phyloP scores from a whole-genome alignment of 2,888 invertebrate genomes.

The Toxonevra muliebris region DNA sequence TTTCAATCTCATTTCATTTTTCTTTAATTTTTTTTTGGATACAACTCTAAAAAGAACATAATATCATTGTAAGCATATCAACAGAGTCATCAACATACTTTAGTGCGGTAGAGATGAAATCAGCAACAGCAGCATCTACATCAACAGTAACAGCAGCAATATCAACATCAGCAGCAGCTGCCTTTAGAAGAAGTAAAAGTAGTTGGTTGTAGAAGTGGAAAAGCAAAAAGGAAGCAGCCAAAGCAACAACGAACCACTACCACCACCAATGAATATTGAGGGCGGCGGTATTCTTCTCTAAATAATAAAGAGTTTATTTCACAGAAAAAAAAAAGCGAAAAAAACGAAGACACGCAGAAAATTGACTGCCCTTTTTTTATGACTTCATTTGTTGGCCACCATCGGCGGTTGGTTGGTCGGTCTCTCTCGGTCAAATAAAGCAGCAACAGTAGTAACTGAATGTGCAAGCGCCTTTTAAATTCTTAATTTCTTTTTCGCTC shows the following conservation, averaged over 20 bases:
- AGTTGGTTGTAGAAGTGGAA: background rate
- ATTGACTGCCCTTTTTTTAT: too few relatives aligned
- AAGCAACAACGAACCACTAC: background rate
- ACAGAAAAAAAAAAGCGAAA: too few relatives aligned
- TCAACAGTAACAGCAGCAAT: conserved; percentile 38
- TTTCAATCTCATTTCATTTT: conserved; percentile 7
- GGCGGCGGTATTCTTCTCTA: too few relatives aligned
- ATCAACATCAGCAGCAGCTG: conserved; percentile 41
- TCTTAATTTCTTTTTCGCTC: too few relatives aligned
- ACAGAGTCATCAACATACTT: conserved; percentile 43
- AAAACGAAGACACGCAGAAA: too few relatives aligned
- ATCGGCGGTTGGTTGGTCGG: too few relatives aligned
- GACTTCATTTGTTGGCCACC: too few relatives aligned
- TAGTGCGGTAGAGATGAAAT: conserved; percentile 17
- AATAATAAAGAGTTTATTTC: too few relatives aligned
- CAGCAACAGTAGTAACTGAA: too few relatives aligned
- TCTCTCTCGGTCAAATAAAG: too few relatives aligned
- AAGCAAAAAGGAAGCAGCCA: background rate
- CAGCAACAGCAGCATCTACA: conserved; percentile 37
- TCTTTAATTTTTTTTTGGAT: conserved; percentile 33
- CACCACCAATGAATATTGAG: too few relatives aligned
- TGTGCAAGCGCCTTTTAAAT: too few relatives aligned
- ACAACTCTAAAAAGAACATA: conserved; percentile 22
- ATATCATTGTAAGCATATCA: conserved; percentile 43
- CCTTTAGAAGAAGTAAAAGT: conserved; percentile 10